These are phyloP conservation scores for Phyllotis vaccarum DNA, from an alignment of 2,797 vertebrate genomes.

Conservation along the genomic window DNA sequence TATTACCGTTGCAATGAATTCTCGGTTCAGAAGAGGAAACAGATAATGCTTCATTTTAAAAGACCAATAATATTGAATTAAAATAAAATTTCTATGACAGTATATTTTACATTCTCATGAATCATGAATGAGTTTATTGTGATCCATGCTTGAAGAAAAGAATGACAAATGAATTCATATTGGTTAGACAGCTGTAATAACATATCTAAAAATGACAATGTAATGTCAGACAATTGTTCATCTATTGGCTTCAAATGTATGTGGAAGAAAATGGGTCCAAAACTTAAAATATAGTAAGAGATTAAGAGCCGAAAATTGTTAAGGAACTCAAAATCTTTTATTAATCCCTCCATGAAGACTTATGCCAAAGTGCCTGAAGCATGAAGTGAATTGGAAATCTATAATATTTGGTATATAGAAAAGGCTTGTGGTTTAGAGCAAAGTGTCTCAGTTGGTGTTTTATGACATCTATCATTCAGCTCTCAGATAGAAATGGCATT, in stretches of 20 bases:
- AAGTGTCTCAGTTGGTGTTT: conserved; percentile 1
- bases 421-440: background rate
- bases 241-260: conserved; percentile 78
- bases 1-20: conserved; percentile 74
- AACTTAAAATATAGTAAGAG: conserved; percentile 54
- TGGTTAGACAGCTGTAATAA: conserved; percentile 87
- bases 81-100: conserved; percentile 84
- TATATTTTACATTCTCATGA: conserved; percentile 84
- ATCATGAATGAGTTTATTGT: conserved; percentile 87
- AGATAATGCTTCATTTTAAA: conserved; percentile 83
- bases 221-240: conserved; percentile 72
- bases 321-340: background rate
- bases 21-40: conserved; percentile 76
- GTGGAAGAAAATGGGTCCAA: conserved; percentile 76
- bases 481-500: background rate
- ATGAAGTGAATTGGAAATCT: background rate
- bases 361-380: background rate
- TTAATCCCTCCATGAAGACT: conserved; percentile 14
- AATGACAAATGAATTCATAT: conserved; percentile 87
- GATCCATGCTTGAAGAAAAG: conserved; percentile 84
- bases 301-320: conserved; percentile 25
- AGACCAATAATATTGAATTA: conserved; percentile 84
- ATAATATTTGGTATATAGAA: background rate
- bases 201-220: conserved; percentile 80
- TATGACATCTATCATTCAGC: background rate